phyloP scores from a whole-genome alignment of 2,888 invertebrate species.

The Brassicogethes aeneus region DNA sequence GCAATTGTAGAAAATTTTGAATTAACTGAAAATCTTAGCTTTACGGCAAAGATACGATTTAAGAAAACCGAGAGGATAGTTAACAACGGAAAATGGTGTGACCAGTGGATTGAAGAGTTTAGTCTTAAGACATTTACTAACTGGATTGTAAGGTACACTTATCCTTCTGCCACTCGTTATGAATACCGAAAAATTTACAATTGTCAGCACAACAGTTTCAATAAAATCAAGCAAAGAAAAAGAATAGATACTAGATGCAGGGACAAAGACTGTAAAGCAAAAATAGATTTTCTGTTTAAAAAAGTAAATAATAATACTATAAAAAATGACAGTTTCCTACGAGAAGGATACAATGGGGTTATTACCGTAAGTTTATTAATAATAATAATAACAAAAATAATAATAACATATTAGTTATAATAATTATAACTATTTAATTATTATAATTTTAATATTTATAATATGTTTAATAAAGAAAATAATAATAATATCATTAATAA shows the following conservation, averaged over 20 bases:
- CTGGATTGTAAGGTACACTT: background rate
- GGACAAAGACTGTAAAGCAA: background rate
- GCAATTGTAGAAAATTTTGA: too few species aligned
- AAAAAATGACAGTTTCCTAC: background rate
- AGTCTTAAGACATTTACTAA: background rate
- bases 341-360: background rate
- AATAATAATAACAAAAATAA: too few species aligned
- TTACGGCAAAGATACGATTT: too few species aligned
- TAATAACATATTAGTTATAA: too few species aligned
- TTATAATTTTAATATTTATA: too few species aligned
- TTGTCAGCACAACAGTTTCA: background rate
- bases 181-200: background rate
- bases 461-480: too few species aligned
- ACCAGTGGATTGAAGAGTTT: background rate
- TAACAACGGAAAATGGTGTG: background rate
- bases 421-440: too few species aligned
- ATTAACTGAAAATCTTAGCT: too few species aligned
- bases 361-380: too few species aligned
- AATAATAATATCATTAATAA: too few species aligned
- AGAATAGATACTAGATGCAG: background rate
- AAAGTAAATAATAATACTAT: background rate
- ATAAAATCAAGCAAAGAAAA: background rate
- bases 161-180: background rate
- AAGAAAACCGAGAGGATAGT: too few species aligned
- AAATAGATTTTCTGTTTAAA: background rate